Conservation (phyloP, 1,140 invertebrate species). For the Temnothorax curvispinosus region DNA sequence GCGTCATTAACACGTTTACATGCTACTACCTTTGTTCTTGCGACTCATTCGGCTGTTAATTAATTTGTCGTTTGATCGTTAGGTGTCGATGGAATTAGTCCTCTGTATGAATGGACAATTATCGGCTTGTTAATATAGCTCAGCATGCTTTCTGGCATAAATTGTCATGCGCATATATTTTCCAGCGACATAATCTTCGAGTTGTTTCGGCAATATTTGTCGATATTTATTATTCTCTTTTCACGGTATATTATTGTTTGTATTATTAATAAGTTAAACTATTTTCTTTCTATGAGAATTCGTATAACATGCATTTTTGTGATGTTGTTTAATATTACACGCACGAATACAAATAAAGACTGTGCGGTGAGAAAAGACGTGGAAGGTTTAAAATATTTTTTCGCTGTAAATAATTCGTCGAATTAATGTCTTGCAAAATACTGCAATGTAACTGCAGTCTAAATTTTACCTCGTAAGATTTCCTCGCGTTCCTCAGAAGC, state of each 20-base stretch:
- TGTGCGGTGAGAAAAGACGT: neutral
- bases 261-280: neutral
- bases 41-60: slow-evolving; percentile 37
- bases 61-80: slow-evolving; percentile 48
- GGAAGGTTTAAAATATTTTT: neutral
- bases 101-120: slow-evolving; percentile 5
- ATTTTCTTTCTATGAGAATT: neutral
- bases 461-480: neutral
- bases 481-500: neutral
- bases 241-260: neutral
- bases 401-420: slow-evolving; percentile 2
- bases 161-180: neutral
- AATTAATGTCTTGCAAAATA: slow-evolving; percentile 3
- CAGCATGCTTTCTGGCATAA: neutral
- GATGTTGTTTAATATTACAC: neutral
- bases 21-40: slow-evolving; percentile 8
- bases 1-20: slow-evolving; percentile 32
- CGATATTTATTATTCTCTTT: neutral
- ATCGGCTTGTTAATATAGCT: slow-evolving; percentile 6
- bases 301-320: neutral
- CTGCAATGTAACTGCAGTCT: neutral
- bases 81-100: slow-evolving; percentile 3
- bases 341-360: too few relatives aligned
- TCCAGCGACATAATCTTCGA: neutral
- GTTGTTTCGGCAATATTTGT: neutral